A percentile compares a stretch with the other conserved stretches of the same genome.
These are phyloP conservation scores for Cinara cedri DNA, from an alignment of 2,888 invertebrate species.

Conservation along the genomic window DNA sequence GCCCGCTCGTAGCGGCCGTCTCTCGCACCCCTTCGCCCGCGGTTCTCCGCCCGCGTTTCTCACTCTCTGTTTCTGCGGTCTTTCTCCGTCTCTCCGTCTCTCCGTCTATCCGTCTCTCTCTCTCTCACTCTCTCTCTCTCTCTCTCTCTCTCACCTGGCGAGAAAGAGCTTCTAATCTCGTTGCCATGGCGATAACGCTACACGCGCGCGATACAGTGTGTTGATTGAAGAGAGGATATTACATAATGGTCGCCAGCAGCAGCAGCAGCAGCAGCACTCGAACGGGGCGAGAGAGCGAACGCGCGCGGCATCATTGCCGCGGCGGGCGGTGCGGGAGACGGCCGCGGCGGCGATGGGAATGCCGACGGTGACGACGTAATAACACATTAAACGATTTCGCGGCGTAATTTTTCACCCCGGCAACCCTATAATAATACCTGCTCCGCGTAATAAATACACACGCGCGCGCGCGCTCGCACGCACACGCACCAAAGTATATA, in stretches of 20 bases:
- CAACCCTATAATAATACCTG: no score
- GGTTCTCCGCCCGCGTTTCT: no score
- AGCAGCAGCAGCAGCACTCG: not conserved
- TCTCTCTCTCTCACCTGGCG: not conserved
- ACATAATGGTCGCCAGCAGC: constrained; percentile 21
- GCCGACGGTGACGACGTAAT: not conserved
- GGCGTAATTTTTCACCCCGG: not conserved
- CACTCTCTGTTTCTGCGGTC: no score
- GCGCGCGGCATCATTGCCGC: not conserved
- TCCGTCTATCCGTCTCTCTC: no score
- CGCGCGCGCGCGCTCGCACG: no score
- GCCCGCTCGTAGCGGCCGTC: no score
- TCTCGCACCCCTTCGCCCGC: no score
- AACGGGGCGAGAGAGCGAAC: no score
- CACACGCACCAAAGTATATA: no score
- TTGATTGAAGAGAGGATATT: constrained; percentile 28
- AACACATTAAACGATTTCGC: constrained; percentile 7
- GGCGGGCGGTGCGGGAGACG: not conserved
- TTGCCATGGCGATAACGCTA: constrained; percentile 8
- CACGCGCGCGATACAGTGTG: not conserved
- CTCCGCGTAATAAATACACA: not conserved
- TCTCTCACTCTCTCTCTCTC: not conserved
- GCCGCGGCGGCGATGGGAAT: no score
- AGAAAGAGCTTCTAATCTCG: constrained; percentile 20
- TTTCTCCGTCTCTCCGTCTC: no score